phyloP scores from a whole-genome alignment of 2,797 vertebrate genomes.

The Argentina silus region DNA sequence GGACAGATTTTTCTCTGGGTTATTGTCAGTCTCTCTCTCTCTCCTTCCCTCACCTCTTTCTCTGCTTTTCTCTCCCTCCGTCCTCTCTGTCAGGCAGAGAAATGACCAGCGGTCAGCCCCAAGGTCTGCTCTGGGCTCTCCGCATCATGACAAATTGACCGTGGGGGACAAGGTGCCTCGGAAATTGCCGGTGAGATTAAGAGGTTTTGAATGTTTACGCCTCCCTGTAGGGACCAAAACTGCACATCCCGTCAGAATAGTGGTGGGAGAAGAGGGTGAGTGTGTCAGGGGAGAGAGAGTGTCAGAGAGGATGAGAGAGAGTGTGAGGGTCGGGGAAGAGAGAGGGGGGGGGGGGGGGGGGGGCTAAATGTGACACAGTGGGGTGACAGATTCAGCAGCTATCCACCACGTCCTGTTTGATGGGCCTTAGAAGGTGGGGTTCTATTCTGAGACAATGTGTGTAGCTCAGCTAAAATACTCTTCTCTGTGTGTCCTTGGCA shows the following conservation, averaged over 20 bases:
- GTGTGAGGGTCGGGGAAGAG: conserved; percentile 34
- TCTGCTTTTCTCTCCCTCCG: too few species aligned
- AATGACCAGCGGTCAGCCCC: conserved; percentile 80
- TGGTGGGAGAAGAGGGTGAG: not conserved
- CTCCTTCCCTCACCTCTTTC: not conserved
- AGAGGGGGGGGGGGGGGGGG: conserved; percentile 27
- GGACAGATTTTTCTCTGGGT: conserved; percentile 76
- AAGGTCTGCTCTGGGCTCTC: conserved; percentile 77
- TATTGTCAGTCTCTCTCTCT: conserved; percentile 69
- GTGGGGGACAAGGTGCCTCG: conserved; percentile 69
- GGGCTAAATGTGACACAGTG: conserved; percentile 39
- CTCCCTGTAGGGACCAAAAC: conserved; percentile 46
- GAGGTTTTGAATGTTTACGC: conserved; percentile 70
- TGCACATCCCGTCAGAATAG: conserved; percentile 54
- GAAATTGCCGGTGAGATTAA: conserved; percentile 73
- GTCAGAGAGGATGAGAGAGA: conserved; percentile 38
- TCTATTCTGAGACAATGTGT: conserved; percentile 37
- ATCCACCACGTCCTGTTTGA: not conserved
- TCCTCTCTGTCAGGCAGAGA: conserved; percentile 70
- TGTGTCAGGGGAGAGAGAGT: conserved; percentile 48
- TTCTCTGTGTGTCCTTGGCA: conserved; percentile 19
- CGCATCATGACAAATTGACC: conserved; percentile 79
- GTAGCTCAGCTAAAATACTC: conserved; percentile 56
- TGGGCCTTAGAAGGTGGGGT: conserved; percentile 24
- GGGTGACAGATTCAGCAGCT: conserved; percentile 47